Evolutionary conservation across 2,113 vertebrate species (phyloP).

Genomic region (Hassar affinis): DNA sequence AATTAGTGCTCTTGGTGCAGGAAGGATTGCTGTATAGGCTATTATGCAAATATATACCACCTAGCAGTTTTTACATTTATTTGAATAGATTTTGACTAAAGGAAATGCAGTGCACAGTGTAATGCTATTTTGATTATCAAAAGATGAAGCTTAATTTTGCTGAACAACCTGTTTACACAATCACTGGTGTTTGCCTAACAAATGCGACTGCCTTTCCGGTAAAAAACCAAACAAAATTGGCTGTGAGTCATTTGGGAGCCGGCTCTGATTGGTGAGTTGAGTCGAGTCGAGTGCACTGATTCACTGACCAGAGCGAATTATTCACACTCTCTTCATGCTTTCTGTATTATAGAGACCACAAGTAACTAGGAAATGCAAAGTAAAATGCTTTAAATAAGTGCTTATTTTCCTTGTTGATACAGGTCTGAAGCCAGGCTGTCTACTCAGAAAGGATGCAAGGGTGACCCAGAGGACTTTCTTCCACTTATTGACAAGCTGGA

Average conservation of each 20-base stretch:
- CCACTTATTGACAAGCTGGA: conserved; percentile 7
- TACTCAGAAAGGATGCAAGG: background rate
- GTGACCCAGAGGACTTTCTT: background rate
- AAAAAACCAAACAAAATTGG: too few species aligned
- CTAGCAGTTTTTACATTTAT: background rate
- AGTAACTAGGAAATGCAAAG: background rate
- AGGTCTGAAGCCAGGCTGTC: background rate
- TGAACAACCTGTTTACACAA: background rate
- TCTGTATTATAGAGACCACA: background rate
- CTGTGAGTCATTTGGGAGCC: background rate
- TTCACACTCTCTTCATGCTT: background rate
- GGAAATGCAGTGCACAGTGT: background rate
- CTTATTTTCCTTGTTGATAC: background rate
- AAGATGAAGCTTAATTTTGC: background rate
- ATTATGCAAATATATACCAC: background rate
- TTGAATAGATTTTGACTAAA: background rate
- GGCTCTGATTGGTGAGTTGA: background rate
- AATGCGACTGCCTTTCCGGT: background rate
- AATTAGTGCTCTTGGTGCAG: too few species aligned
- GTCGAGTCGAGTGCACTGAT: background rate
- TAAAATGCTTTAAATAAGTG: background rate
- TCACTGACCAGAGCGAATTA: background rate
- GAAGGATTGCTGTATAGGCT: too few species aligned
- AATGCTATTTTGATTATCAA: background rate
- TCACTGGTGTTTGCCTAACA: background rate